A percentile compares a stretch with the other conserved stretches of the same genome.
These are phyloP conservation scores for Agrochola lychnidis DNA, from an alignment of 2,888 invertebrate genomes.

Conservation along the genomic window DNA sequence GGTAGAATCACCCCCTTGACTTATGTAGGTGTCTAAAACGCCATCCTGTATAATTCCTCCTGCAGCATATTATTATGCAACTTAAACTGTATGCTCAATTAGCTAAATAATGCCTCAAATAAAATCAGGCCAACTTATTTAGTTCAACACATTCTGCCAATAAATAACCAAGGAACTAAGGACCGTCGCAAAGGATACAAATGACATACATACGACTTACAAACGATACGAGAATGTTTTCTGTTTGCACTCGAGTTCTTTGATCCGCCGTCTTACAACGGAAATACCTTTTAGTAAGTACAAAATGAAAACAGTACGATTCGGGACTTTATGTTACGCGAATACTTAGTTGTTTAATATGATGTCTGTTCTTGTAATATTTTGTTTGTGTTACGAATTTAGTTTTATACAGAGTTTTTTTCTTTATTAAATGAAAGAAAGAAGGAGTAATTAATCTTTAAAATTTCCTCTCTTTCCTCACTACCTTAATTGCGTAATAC, in stretches of 20 bases:
- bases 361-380: conserved; percentile 20
- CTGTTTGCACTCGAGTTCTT: conserved; percentile 61
- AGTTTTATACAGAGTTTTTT: background rate
- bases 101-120: background rate
- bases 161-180: conserved; percentile 43
- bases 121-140: background rate
- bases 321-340: conserved; percentile 37
- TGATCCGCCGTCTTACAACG: conserved; percentile 64
- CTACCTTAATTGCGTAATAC: no score
- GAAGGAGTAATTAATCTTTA: background rate
- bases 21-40: no score
- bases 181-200: conserved; percentile 42
- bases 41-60: no score
- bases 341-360: conserved; percentile 29
- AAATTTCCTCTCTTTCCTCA: background rate
- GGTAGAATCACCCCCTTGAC: no score
- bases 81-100: background rate
- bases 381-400: conserved; percentile 1
- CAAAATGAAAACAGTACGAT: conserved; percentile 53
- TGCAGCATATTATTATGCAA: background rate
- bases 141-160: conserved; percentile 23
- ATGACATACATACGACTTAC: conserved; percentile 52
- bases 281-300: conserved; percentile 61
- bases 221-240: conserved; percentile 56
- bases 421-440: background rate